phyloP scores from a whole-genome alignment of 2,113 vertebrate species.

The Nematolebias whitei region DNA sequence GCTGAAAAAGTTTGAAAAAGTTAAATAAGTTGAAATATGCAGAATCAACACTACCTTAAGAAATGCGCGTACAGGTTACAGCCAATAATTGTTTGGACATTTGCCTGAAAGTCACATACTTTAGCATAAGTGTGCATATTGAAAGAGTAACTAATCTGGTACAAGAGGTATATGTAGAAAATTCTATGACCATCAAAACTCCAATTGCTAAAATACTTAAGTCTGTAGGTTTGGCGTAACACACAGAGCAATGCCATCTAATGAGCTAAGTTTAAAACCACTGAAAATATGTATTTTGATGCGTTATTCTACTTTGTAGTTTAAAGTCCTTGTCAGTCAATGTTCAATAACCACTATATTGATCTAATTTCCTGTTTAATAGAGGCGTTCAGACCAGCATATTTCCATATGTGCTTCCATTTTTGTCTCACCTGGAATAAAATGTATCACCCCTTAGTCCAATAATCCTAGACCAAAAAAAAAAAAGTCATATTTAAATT shows the following conservation, averaged over 20 bases:
- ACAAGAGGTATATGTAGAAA: no score
- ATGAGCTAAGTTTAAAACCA: neutral
- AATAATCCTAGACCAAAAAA: no score
- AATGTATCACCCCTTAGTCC: neutral
- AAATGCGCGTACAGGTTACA: neutral
- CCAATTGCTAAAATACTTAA: no score
- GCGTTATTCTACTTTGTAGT: constrained; percentile 1
- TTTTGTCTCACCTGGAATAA: neutral
- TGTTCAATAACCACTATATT: neutral
- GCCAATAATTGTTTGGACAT: no score
- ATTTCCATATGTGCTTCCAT: neutral
- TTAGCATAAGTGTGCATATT: neutral
- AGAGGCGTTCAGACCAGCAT: neutral
- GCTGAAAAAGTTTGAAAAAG: neutral
- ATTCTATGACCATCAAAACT: no score
- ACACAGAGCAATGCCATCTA: neutral
- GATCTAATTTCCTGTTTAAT: neutral
- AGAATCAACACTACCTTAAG: neutral
- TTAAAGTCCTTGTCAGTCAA: neutral
- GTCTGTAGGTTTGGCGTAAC: no score
- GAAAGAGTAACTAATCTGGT: neutral
- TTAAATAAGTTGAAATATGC: neutral
- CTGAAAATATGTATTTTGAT: constrained; percentile 3
- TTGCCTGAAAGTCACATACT: neutral
- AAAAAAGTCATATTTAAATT: no score